These are phyloP conservation scores for Xerus inauris DNA, from an alignment of 2,113 vertebrate genomes.

Conservation along the genomic window DNA sequence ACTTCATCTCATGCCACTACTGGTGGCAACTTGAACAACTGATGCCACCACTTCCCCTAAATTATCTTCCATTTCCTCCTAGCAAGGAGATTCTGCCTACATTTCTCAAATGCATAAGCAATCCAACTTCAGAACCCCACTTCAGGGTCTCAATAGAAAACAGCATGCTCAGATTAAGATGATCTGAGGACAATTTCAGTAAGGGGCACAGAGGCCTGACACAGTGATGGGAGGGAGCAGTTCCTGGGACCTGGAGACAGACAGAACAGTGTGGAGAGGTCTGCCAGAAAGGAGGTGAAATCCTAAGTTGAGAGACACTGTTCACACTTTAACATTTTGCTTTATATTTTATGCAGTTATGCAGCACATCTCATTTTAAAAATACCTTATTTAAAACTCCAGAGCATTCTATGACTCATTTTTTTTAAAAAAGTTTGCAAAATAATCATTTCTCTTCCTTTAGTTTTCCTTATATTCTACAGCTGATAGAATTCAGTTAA, in stretches of 20 bases:
- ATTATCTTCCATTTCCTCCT: background rate
- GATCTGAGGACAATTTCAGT: background rate
- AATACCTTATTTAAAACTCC: slow-evolving; percentile 12
- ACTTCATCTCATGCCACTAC: background rate
- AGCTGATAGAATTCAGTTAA: slow-evolving; percentile 52
- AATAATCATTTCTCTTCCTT: slow-evolving; percentile 52
- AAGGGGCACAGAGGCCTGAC: background rate
- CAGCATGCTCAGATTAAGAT: background rate
- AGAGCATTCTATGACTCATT: slow-evolving; percentile 37
- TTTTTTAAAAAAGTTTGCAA: background rate
- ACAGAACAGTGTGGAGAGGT: background rate
- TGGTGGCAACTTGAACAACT: background rate
- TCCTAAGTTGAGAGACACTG: background rate
- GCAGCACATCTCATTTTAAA: slow-evolving; percentile 41
- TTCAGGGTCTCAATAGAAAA: background rate
- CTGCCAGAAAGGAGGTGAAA: background rate
- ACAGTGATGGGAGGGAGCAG: no score
- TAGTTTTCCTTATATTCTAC: slow-evolving; percentile 6
- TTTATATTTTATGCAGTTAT: background rate
- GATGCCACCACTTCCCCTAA: background rate
- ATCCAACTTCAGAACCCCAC: background rate
- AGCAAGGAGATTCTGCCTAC: background rate
- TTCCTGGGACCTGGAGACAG: background rate
- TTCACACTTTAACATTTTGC: background rate
- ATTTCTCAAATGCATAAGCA: background rate